These are phyloP conservation scores for Drosophila putrida DNA, from an alignment of 2,888 invertebrate genomes.

Conservation along the genomic window DNA sequence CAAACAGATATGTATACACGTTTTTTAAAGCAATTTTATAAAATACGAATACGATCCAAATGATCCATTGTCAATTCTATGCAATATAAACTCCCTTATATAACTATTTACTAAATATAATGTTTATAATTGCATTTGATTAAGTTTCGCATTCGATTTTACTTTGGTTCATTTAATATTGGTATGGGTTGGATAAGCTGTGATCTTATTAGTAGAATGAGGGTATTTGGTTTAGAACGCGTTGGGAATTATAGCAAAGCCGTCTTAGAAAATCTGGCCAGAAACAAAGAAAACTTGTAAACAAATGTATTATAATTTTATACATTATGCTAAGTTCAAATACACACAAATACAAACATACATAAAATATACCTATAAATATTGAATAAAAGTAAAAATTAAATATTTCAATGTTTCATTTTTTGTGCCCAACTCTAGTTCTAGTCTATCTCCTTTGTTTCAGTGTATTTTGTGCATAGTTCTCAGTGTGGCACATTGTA, in stretches of 20 bases:
- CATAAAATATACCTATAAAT: constrained; percentile 44
- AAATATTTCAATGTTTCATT: constrained; percentile 55
- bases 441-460: constrained; percentile 39
- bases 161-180: constrained; percentile 5
- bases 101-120: constrained; percentile 2
- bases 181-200: constrained; percentile 58
- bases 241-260: constrained; percentile 27
- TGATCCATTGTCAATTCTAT: constrained; percentile 53
- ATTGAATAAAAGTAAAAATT: constrained; percentile 57
- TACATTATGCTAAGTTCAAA: constrained; percentile 60
- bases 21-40: constrained; percentile 51
- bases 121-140: constrained; percentile 7
- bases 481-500: constrained; percentile 62
- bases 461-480: constrained; percentile 69
- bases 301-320: constrained; percentile 73
- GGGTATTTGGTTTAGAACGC: constrained; percentile 13
- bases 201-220: constrained; percentile 59
- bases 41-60: constrained; percentile 6
- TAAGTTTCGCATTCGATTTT: not conserved
- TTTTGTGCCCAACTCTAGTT: constrained; percentile 34
- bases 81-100: constrained; percentile 19
- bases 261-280: constrained; percentile 41
- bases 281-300: constrained; percentile 32
- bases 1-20: constrained; percentile 28
- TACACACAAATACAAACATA: constrained; percentile 25